Conservation (phyloP, 2,113 vertebrate species). For the Empidonax traillii region DNA sequence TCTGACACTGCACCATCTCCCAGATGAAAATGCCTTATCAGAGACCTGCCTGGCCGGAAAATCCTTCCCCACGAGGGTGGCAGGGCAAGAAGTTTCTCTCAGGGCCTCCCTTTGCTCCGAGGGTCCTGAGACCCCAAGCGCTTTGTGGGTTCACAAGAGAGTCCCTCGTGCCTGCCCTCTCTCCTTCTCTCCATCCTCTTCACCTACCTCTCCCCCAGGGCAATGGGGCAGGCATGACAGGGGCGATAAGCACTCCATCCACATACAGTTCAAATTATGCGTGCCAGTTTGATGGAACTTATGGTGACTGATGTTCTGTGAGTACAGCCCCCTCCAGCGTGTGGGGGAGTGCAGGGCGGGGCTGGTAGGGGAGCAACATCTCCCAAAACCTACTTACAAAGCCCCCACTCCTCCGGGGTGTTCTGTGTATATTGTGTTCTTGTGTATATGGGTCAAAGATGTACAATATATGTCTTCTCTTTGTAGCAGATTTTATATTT, state of each 20-base stretch:
- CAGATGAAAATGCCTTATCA: constrained; percentile 67
- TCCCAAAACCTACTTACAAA: neutral
- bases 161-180: neutral
- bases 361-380: constrained; percentile 32
- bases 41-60: constrained; percentile 13
- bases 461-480: constrained; percentile 78
- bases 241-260: neutral
- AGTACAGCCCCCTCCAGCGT: neutral
- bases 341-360: neutral
- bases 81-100: constrained; percentile 57
- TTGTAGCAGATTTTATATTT: constrained; percentile 85
- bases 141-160: constrained; percentile 17
- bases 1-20: constrained; percentile 27
- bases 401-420: constrained; percentile 55
- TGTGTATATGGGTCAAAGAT: constrained; percentile 81
- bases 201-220: neutral
- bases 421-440: constrained; percentile 82
- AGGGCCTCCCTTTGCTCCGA: constrained; percentile 25
- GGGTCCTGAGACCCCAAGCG: constrained; percentile 14
- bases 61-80: neutral
- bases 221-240: neutral
- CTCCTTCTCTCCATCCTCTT: neutral
- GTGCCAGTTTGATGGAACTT: neutral
- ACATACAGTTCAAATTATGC: neutral
- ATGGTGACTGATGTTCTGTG: neutral